Evolutionary conservation across 2,797 vertebrate species (phyloP).

Genomic region (Serranus cabrilla): DNA sequence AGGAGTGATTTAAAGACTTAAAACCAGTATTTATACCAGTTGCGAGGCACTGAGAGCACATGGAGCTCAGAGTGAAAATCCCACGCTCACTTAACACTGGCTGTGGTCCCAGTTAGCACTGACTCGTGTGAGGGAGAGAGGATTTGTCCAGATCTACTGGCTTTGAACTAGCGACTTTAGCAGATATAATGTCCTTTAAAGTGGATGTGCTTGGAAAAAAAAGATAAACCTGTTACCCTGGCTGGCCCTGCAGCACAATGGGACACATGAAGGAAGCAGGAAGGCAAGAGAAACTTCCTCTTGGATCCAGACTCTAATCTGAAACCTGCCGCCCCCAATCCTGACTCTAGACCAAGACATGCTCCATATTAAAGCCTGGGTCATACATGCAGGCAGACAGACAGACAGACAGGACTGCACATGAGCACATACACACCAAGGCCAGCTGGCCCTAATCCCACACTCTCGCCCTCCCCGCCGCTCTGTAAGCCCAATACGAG

Average conservation of each 20-base stretch:
- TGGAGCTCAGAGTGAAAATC: constrained; percentile 62
- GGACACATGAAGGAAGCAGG: constrained; percentile 47
- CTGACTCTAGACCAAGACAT: constrained; percentile 53
- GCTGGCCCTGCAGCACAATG: constrained; percentile 29
- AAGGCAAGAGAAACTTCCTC: constrained; percentile 43
- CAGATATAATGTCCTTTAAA: constrained; percentile 51
- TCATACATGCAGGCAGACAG: constrained; percentile 45
- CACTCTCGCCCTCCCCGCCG: constrained; percentile 33
- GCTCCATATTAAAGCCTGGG: constrained; percentile 49
- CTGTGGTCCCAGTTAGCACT: constrained; percentile 57
- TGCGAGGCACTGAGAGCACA: constrained; percentile 20
- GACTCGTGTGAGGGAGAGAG: constrained; percentile 53
- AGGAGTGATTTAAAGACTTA: constrained; percentile 25
- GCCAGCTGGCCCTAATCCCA: constrained; percentile 79
- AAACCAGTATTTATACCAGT: constrained; percentile 10
- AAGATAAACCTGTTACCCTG: constrained; percentile 54
- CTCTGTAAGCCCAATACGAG: constrained; percentile 54
- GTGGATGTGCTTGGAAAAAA: constrained; percentile 59
- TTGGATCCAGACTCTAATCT: constrained; percentile 63
- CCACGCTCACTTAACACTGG: constrained; percentile 67
- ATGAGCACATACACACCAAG: constrained; percentile 32
- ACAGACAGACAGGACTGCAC: constrained; percentile 34
- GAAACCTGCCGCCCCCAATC: constrained; percentile 69
- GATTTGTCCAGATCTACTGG: constrained; percentile 69
- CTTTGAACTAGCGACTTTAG: constrained; percentile 59